Conservation (phyloP, 2,797 vertebrate species). For the Trachurus trachurus region DNA sequence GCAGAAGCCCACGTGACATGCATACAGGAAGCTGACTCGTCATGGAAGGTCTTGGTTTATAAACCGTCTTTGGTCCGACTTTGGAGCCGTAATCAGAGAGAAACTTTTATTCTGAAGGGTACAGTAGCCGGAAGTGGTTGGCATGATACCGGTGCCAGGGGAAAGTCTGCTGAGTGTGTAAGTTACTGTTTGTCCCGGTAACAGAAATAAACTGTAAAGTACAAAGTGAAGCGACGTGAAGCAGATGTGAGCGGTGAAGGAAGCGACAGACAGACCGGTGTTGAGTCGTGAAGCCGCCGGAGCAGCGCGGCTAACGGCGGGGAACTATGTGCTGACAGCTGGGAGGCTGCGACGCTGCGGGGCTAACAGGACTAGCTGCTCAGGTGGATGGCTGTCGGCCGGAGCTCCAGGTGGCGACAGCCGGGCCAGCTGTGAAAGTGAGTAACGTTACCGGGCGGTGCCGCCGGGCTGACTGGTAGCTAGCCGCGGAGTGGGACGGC, state of each 20-base stretch:
- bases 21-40: no score
- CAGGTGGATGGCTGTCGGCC: background rate
- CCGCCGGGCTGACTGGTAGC: background rate
- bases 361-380: slow-evolving; percentile 15
- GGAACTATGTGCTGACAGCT: background rate
- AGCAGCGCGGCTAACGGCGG: background rate
- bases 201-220: accelerated
- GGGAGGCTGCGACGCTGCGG: background rate
- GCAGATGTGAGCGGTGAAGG: accelerated
- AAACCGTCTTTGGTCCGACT: no score
- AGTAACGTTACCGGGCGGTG: background rate
- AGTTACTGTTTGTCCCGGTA: background rate
- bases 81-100: no score
- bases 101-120: slow-evolving; percentile 33
- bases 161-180: background rate
- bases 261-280: background rate
- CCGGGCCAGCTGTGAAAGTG: slow-evolving; percentile 6
- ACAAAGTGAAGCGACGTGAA: background rate
- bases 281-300: accelerated
- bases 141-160: background rate
- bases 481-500: background rate
- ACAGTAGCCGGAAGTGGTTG: background rate
- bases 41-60: no score
- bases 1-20: no score
- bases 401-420: background rate